Conservation (phyloP, 2,888 invertebrate species). For the Rhodophaea formosa region DNA sequence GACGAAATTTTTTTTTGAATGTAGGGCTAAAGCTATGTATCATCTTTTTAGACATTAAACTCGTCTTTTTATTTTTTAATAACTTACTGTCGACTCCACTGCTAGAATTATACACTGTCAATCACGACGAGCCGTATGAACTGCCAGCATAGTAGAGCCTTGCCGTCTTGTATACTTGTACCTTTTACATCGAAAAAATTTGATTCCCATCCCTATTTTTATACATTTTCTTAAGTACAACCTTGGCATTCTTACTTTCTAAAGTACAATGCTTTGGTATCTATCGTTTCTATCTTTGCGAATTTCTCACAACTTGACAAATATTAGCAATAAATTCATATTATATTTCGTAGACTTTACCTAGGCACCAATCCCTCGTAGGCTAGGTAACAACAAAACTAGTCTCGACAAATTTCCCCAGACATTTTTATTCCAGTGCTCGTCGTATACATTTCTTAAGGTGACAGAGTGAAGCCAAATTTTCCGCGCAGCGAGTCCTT, state of each 20-base stretch:
- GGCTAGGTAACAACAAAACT: background rate
- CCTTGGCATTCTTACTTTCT: background rate
- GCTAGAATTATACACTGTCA: too few relatives aligned
- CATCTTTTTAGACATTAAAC: too few relatives aligned
- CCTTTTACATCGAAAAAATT: too few relatives aligned
- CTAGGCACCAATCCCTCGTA: background rate
- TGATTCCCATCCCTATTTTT: background rate
- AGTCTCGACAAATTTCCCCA: background rate
- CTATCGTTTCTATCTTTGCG: background rate
- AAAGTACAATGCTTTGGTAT: background rate
- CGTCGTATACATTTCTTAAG: conserved; percentile 10
- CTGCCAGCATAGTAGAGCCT: too few relatives aligned
- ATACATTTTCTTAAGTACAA: background rate
- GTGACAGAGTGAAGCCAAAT: conserved; percentile 11
- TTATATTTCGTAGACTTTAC: background rate
- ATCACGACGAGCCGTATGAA: too few relatives aligned
- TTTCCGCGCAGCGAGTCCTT: conserved; percentile 5
- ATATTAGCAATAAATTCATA: background rate
- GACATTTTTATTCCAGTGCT: conserved; percentile 3
- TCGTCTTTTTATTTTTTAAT: too few relatives aligned
- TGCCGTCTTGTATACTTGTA: too few relatives aligned
- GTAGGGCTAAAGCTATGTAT: too few relatives aligned
- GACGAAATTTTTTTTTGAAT: too few relatives aligned
- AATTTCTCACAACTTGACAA: background rate
- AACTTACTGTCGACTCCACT: too few relatives aligned